These are phyloP conservation scores for Gambusia holbrooki DNA, from an alignment of 2,113 vertebrate species.

Conservation along the genomic window DNA sequence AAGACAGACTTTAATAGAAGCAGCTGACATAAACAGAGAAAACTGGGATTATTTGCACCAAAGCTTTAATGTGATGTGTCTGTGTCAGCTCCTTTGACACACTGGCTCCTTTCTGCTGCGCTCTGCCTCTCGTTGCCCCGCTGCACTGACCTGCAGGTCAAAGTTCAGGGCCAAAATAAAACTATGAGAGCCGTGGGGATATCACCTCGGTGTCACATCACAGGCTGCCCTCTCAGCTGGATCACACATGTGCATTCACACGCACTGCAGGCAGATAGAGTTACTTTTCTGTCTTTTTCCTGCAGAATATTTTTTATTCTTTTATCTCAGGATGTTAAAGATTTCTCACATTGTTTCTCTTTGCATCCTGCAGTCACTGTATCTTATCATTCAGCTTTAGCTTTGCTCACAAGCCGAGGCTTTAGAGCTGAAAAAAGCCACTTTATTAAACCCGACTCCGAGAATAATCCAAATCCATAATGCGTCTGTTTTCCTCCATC, in stretches of 20 bases:
- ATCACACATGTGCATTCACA: conserved; percentile 8
- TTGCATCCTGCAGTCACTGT: neutral
- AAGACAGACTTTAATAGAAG: neutral
- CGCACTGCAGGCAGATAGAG: neutral
- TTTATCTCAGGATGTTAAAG: neutral
- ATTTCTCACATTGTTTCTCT: neutral
- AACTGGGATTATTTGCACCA: neutral
- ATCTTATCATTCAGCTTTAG: conserved; percentile 21
- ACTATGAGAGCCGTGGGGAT: conserved; percentile 5
- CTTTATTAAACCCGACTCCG: conserved; percentile 46
- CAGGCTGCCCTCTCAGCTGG: conserved; percentile 1
- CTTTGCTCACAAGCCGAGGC: conserved; percentile 5
- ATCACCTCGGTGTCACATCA: conserved; percentile 40
- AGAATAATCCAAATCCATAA: conserved; percentile 48
- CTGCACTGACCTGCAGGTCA: conserved; percentile 45
- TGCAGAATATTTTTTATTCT: neutral
- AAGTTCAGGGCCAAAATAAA: conserved; percentile 52
- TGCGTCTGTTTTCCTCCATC: conserved; percentile 37
- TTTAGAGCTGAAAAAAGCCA: conserved; percentile 50
- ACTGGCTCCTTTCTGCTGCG: conserved; percentile 23
- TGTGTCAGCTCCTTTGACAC: conserved; percentile 17
- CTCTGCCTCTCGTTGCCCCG: neutral
- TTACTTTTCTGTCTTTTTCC: neutral
- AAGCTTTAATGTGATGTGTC: neutral
- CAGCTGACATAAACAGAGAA: neutral